Conservation (phyloP, 2,888 invertebrate genomes). For the Melinopterus prodromus region DNA sequence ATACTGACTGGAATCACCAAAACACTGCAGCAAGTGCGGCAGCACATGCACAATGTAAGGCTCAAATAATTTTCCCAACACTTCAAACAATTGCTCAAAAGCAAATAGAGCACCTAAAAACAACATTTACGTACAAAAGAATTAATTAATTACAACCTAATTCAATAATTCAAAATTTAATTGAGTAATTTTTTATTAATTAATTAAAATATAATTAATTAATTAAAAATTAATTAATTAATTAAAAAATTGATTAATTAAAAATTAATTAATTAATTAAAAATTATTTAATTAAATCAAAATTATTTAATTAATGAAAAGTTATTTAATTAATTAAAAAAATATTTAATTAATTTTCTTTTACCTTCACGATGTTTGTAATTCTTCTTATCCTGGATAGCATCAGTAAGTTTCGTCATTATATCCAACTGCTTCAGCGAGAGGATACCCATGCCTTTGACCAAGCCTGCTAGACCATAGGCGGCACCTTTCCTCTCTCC, state of each 20-base stretch:
- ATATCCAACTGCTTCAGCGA: conserved; percentile 95
- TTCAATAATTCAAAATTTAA: background rate
- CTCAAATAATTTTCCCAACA: conserved; percentile 96
- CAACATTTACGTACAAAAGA: background rate
- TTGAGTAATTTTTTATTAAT: background rate
- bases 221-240: too few relatives aligned
- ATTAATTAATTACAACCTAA: background rate
- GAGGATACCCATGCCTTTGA: conserved; percentile 96
- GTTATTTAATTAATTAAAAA: background rate
- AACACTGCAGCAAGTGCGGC: conserved; percentile 92
- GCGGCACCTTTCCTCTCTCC: conserved; percentile 96
- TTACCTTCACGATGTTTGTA: conserved; percentile 90
- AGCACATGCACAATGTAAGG: conserved; percentile 98
- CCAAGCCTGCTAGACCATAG: conserved; percentile 94
- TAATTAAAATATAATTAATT: conserved; percentile 19
- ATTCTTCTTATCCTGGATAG: conserved; percentile 97
- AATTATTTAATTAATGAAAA: too few relatives aligned
- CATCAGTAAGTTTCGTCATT: conserved; percentile 91
- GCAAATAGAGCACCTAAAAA: conserved; percentile 87
- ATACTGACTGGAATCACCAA: conserved; percentile 95
- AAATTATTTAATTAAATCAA: background rate
- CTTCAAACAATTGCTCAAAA: conserved; percentile 95
- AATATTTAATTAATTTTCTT: background rate
- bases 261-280: too few relatives aligned
- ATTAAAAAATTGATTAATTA: conserved; percentile 10